phyloP scores from a whole-genome alignment of 2,113 vertebrate species.

The Spilogale gracilis region DNA sequence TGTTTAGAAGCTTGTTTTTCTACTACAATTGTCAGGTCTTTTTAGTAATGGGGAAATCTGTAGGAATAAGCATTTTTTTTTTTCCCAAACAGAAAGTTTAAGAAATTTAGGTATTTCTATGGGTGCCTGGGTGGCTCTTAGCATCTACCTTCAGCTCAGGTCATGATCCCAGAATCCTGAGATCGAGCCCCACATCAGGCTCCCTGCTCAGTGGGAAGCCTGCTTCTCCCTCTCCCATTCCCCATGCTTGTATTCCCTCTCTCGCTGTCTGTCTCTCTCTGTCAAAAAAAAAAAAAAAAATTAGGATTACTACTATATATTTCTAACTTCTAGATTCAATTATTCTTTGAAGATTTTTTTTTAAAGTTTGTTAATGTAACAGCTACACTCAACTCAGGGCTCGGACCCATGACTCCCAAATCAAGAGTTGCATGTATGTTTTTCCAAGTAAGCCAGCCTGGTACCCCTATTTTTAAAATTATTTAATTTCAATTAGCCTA shows the following conservation, averaged over 20 bases:
- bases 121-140: too few relatives aligned
- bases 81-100: constrained; percentile 23
- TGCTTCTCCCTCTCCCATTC: too few relatives aligned
- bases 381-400: not conserved
- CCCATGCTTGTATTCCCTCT: too few relatives aligned
- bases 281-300: not conserved
- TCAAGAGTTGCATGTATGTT: not conserved
- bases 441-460: not conserved
- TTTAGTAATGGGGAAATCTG: constrained; percentile 29
- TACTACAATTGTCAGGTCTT: not conserved
- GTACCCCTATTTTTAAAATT: not conserved
- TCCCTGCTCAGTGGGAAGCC: too few relatives aligned
- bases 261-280: too few relatives aligned
- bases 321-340: constrained; percentile 37
- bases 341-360: not conserved
- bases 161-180: too few relatives aligned
- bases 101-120: not conserved
- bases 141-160: too few relatives aligned
- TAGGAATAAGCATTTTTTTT: not conserved
- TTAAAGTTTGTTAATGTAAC: not conserved
- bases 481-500: not conserved
- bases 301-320: not conserved
- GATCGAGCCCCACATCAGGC: too few relatives aligned
- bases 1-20: not conserved
- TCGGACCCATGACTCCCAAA: not conserved